These are phyloP conservation scores for Cephalotes varians DNA, from an alignment of 2,888 invertebrate genomes.

Conservation along the genomic window DNA sequence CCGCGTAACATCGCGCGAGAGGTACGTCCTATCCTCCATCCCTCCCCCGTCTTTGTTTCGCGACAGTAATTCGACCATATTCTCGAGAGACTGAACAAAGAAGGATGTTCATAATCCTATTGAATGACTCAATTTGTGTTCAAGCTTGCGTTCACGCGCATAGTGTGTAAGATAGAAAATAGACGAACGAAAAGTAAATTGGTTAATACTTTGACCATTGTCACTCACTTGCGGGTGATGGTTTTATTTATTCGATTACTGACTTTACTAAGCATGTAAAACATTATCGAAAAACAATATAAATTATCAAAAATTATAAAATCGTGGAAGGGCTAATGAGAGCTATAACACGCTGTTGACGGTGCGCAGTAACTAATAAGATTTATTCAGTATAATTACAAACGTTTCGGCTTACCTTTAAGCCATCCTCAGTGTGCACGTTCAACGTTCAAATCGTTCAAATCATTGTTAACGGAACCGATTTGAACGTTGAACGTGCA, in stretches of 20 bases:
- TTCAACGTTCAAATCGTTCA: too few species aligned
- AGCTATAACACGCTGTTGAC: too few species aligned
- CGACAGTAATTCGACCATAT: neutral
- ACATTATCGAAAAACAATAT: too few species aligned
- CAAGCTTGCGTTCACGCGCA: neutral
- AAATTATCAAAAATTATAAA: too few species aligned
- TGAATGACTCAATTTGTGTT: neutral
- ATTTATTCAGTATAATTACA: too few species aligned
- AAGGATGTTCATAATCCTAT: neutral
- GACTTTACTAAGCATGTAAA: too few species aligned
- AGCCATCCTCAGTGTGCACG: too few species aligned
- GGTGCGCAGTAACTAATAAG: too few species aligned
- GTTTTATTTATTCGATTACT: neutral
- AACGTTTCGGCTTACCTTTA: too few species aligned
- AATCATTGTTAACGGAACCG: too few species aligned
- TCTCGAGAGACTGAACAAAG: neutral
- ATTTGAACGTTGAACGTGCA: too few species aligned
- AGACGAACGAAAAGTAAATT: neutral
- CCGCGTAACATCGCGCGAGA: conserved; percentile 25
- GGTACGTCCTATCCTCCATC: neutral
- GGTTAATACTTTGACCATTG: neutral
- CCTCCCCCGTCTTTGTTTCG: neutral
- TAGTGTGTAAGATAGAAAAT: neutral
- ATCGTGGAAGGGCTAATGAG: too few species aligned
- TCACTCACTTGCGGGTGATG: neutral